These are phyloP conservation scores for Chymomyza amoena DNA, from an alignment of 2,888 invertebrate species.

Conservation along the genomic window DNA sequence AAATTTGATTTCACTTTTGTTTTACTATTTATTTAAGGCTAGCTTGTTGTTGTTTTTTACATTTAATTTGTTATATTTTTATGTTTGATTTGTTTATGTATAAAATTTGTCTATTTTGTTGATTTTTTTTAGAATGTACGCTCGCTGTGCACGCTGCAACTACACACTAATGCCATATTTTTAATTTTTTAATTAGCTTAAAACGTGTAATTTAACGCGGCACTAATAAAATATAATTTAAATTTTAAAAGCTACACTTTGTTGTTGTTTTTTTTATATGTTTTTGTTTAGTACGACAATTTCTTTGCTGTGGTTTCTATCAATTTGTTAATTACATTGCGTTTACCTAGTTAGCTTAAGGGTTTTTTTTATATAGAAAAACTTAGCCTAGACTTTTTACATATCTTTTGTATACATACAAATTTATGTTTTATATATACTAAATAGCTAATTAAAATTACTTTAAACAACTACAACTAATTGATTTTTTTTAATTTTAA, in stretches of 20 bases:
- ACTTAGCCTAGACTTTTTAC: conserved; percentile 12
- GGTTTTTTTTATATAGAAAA: conserved; percentile 1
- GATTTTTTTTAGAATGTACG: background rate
- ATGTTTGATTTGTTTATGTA: background rate
- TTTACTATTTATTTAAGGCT: background rate
- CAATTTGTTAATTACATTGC: conserved; percentile 62
- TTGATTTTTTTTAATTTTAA: background rate
- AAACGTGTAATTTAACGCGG: background rate
- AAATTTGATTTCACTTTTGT: conserved; percentile 17
- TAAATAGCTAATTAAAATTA: conserved; percentile 46
- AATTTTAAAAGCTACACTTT: background rate
- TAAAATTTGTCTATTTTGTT: background rate
- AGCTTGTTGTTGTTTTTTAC: conserved; percentile 2
- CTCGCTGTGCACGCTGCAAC: background rate
- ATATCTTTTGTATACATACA: conserved; percentile 22
- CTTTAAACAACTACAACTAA: conserved; percentile 62
- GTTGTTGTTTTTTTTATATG: conserved; percentile 1
- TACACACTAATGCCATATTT: background rate
- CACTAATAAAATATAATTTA: background rate
- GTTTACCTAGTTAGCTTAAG: conserved; percentile 26
- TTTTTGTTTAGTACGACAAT: background rate
- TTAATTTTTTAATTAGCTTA: background rate
- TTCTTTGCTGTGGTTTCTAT: conserved; percentile 38
- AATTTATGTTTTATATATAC: conserved; percentile 10
- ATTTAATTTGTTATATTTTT: background rate